Base-by-base conservation (phyloP, 2,797 vertebrate genomes). In the Silurus lanzhouensis region DNA sequence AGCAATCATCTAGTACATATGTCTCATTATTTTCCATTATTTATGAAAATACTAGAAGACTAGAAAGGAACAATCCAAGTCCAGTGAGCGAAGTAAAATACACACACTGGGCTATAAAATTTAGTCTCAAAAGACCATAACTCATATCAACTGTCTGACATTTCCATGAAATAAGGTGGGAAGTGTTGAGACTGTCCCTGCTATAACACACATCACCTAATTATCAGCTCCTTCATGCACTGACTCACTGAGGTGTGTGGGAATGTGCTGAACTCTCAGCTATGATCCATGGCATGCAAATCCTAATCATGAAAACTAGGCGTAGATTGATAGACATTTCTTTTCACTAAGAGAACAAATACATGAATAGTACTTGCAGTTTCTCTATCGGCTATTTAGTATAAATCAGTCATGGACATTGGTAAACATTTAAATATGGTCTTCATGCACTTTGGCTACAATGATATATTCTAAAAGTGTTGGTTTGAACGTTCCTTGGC, bases 231-330 rank as follows among this genome's bases (percentile, higher is more conserved):
- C 71, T 75, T 83, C 82, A 72, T 48, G 81, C 81, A 60, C 57
- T 75, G 82, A 75, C 25, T 83, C 82, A 75, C 25, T 83, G 71
- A 83, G 71, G 70, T 52, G 71, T 83, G 82, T 61, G 71, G n/a
- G 70, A 52, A 75, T 52, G 72, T 72, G 58, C 44, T 75, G 55
- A 17, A 48, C 22, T 9, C 57, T 38, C 25, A 60, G 75, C 55
- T 77, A 17, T 60, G 74, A 76, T 76, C 55, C 74, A 76, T 19
- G 25, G 52, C 74, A 58, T 27, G 27, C 15, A 57, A 55, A 10
- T 75, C n/a, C 52, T n/a, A 27, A 4, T n/a, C 48, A 55, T 75
- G 48, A 27, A 71, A 46, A 70, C 67, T 20, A 38, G 20, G 9
- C 15, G 44, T 70, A 31, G 15, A 19, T 9, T 1, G 17, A 44